A percentile compares a stretch with the other conserved stretches of the same genome.
Conservation (phyloP, 2,888 invertebrate species). For the Mesorhabditis sp. region DNA sequence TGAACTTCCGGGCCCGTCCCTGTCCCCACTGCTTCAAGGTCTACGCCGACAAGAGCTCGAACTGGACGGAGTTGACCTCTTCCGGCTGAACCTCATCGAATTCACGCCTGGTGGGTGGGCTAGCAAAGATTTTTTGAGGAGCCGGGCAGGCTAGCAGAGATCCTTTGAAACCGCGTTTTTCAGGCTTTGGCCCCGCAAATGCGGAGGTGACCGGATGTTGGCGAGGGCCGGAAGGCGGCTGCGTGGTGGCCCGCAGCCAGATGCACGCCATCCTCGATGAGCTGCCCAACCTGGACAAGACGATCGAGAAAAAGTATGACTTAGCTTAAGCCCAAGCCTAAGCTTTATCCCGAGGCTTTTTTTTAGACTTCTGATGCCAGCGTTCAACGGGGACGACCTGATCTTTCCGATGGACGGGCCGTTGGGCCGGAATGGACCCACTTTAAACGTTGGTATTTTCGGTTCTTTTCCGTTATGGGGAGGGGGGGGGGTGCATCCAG, state of each 20-base stretch:
- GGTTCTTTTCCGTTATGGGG: neutral
- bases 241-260: conserved; percentile 33
- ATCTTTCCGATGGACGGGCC: conserved; percentile 49
- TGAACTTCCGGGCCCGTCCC: no score
- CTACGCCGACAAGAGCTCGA: conserved; percentile 37
- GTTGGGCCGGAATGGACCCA: conserved; percentile 36
- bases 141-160: neutral
- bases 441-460: conserved; percentile 16
- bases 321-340: neutral
- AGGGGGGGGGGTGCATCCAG: no score
- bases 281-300: conserved; percentile 28
- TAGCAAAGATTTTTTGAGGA: neutral
- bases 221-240: conserved; percentile 44
- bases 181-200: conserved; percentile 40
- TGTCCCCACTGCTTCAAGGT: conserved; percentile 45
- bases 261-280: conserved; percentile 44
- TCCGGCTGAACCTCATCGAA: conserved; percentile 38
- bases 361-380: conserved; percentile 40
- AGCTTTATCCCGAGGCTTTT: neutral
- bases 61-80: conserved; percentile 35
- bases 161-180: neutral
- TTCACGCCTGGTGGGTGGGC: conserved; percentile 30
- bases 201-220: conserved; percentile 41
- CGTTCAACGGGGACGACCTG: conserved; percentile 44
- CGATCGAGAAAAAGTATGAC: conserved; percentile 30